Evolutionary conservation across 2,797 vertebrate species (phyloP).

Genomic region (Tarsius wallacei): DNA sequence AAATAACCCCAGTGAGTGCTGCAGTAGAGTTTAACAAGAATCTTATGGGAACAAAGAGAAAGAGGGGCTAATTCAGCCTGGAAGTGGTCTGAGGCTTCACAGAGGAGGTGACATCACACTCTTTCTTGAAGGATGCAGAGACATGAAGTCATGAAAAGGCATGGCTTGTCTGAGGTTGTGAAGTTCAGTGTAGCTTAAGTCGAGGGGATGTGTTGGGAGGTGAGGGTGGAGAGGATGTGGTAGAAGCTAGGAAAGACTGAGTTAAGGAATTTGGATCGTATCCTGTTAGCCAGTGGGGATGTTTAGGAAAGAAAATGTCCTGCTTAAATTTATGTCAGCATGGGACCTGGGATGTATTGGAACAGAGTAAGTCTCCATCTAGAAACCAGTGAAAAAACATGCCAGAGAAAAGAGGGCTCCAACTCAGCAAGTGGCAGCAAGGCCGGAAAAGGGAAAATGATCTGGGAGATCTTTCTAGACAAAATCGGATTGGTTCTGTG

Average conservation of each 20-base stretch:
- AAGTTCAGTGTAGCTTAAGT: neutral
- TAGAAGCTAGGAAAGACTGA: neutral
- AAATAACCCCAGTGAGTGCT: neutral
- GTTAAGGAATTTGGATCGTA: neutral
- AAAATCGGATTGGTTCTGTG: neutral
- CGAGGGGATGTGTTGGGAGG: neutral
- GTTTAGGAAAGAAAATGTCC: conserved; percentile 5
- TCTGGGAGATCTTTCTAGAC: neutral
- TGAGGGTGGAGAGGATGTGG: neutral
- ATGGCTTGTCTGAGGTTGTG: neutral
- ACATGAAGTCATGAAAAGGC: neutral
- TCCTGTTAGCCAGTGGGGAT: neutral
- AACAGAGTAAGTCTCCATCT: neutral
- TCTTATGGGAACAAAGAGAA: conserved; percentile 9
- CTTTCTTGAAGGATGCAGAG: neutral
- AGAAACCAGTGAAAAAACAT: neutral
- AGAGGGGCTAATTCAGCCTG: neutral
- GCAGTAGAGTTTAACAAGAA: neutral
- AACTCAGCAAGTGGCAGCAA: neutral
- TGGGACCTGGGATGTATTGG: neutral
- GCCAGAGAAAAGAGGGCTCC: neutral
- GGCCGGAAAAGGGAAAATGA: neutral
- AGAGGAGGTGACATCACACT: neutral
- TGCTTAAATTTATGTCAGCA: neutral
- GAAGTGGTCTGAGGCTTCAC: neutral